Evolutionary conservation across 1,140 invertebrate species (phyloP), one percentile per base, ranked within the genome.

Genomic region (Anastrepha ludens): DNA sequence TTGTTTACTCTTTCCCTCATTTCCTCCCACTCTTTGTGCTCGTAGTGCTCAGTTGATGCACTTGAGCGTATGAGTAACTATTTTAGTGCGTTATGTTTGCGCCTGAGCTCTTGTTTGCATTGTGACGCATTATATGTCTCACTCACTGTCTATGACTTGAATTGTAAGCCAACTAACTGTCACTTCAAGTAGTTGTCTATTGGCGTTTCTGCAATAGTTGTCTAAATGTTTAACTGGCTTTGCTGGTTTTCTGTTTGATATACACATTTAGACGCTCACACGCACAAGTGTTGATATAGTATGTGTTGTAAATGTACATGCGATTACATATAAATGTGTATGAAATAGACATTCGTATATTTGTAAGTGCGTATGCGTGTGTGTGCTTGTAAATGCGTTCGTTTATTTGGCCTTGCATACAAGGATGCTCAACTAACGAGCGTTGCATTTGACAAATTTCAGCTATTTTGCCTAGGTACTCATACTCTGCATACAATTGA

Each of bases 211-310:
- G 4, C 17, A n/a, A 11, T 55, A 17, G 60, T 5, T 62, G 60
- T 62, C 60, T 62, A 62, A 62, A 62, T 62, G 60, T 62, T 62
- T 62, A 62, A 62, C 60, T 74, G 67, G 41, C 67, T 74, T 74
- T 74, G 4, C 15, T 44, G 5, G 44, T 15, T 44, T 44, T 17
- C 67, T 74, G 5, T 2, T 47, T 74, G 13, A 44, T 74, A 5
- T 44, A 3, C 29, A 70, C 3, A 47, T 39, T 44, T 74, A 47
- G 41, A 74, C 50, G 50, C 50, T 2, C 11, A 55, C 3, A 11
- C 11, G 50, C 6, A 55, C 50, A 55, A 55, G 11, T 55, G 50
- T 55, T 29, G 29, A 29, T 29, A 29, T 29, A 29, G 1, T 55
- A 55, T 11, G 0, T 55, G 11, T 55, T 55, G 11, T 55, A 2